phyloP scores from a whole-genome alignment of 2,888 invertebrate species.

The Lasioglossum villosulum region DNA sequence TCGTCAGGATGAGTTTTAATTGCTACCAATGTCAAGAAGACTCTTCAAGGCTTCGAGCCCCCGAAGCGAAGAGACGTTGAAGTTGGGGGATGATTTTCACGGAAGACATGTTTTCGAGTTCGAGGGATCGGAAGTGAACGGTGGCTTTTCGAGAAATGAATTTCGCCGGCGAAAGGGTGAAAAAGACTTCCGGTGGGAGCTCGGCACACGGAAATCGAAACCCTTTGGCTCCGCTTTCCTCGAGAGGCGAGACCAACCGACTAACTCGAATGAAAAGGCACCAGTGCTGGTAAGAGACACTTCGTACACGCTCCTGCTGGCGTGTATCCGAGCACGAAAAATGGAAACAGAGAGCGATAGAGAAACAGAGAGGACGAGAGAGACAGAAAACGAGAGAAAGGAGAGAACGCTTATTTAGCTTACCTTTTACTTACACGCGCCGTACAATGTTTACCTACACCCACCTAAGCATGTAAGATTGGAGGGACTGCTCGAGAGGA shows the following conservation, averaged over 20 bases:
- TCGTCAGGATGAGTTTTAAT: neutral
- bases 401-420: conserved; percentile 77
- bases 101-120: conserved; percentile 20
- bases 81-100: neutral
- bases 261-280: conserved; percentile 71
- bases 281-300: conserved; percentile 68
- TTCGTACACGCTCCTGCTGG: conserved; percentile 67
- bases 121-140: conserved; percentile 44
- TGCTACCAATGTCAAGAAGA: conserved; percentile 5
- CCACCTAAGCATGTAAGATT: conserved; percentile 77
- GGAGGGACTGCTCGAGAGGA: conserved; percentile 74
- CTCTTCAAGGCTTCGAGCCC: neutral
- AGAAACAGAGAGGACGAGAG: neutral
- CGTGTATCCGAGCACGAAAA: conserved; percentile 63
- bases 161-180: conserved; percentile 19
- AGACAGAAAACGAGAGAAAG: neutral
- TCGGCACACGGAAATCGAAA: conserved; percentile 62
- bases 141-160: conserved; percentile 37
- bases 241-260: conserved; percentile 67
- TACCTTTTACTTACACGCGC: conserved; percentile 78
- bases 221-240: conserved; percentile 62
- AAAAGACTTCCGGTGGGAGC: conserved; percentile 40
- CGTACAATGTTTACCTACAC: conserved; percentile 80
- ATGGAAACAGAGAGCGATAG: conserved; percentile 6
- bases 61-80: neutral